Conservation (phyloP, 2,888 invertebrate genomes). For the Empis stercorea region DNA sequence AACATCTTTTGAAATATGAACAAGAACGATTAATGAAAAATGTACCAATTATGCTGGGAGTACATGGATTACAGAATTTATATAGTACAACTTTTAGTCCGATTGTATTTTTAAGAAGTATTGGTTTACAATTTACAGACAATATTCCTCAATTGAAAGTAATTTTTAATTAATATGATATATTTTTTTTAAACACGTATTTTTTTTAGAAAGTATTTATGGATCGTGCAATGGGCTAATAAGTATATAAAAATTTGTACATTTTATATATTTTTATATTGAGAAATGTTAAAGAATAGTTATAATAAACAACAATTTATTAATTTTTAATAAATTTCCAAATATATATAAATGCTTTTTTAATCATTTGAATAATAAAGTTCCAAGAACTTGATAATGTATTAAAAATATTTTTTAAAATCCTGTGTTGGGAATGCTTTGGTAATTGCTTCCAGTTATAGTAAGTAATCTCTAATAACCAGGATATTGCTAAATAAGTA, state of each 20-base stretch:
- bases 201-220: not conserved
- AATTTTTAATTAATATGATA: slow-evolving; percentile 10
- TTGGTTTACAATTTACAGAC: slow-evolving; percentile 71
- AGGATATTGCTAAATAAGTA: too few relatives aligned
- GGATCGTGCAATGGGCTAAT: not conserved
- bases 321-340: too few relatives aligned
- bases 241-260: not conserved
- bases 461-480: too few relatives aligned
- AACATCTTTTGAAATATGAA: slow-evolving; percentile 71
- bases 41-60: slow-evolving; percentile 73
- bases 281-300: too few relatives aligned
- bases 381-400: too few relatives aligned
- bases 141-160: slow-evolving; percentile 66
- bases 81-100: slow-evolving; percentile 64
- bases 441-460: too few relatives aligned
- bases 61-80: slow-evolving; percentile 75
- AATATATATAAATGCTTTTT: too few relatives aligned
- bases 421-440: too few relatives aligned
- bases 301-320: too few relatives aligned
- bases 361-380: too few relatives aligned
- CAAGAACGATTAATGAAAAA: slow-evolving; percentile 71
- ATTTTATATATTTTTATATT: too few relatives aligned
- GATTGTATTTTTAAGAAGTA: slow-evolving; percentile 61
- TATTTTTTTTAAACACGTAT: not conserved
- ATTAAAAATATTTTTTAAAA: too few relatives aligned